These are phyloP conservation scores for Ascidia mentula DNA, from an alignment of 23 tunicate species.

Conservation along the genomic window DNA sequence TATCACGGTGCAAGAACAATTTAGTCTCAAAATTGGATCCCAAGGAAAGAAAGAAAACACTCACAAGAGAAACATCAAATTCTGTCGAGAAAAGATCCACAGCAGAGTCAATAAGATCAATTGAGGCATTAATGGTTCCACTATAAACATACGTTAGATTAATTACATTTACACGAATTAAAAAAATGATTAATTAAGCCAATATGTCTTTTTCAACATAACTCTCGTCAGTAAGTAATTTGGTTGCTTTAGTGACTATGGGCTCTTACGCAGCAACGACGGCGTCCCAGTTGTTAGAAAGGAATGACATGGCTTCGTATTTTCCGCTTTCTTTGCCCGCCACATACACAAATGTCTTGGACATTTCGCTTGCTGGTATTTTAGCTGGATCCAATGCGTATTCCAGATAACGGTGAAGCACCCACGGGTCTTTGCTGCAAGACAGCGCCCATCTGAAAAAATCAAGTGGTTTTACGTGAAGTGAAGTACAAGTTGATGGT, in stretches of 20 bases:
- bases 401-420: slow-evolving; percentile 53
- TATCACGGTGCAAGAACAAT: too few species aligned
- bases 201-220: neutral
- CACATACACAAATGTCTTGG: slow-evolving; percentile 36
- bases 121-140: neutral
- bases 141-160: neutral
- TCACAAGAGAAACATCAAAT: slow-evolving; percentile 24
- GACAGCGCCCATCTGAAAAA: slow-evolving; percentile 60
- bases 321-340: slow-evolving; percentile 55
- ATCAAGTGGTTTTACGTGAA: too few species aligned
- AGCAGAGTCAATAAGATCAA: neutral
- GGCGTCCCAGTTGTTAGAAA: slow-evolving; percentile 50
- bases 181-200: neutral
- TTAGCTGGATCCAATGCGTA: slow-evolving; percentile 15
- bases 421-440: slow-evolving; percentile 79
- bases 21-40: too few species aligned
- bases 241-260: neutral
- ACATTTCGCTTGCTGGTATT: slow-evolving; percentile 36
- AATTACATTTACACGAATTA: neutral
- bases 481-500: too few species aligned
- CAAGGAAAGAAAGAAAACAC: neutral
- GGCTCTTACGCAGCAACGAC: slow-evolving; percentile 34
- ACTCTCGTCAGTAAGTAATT: neutral
- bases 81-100: slow-evolving; percentile 26
- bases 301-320: slow-evolving; percentile 69